phyloP scores from a whole-genome alignment of 2,113 vertebrate species.

The Raja brachyura region DNA sequence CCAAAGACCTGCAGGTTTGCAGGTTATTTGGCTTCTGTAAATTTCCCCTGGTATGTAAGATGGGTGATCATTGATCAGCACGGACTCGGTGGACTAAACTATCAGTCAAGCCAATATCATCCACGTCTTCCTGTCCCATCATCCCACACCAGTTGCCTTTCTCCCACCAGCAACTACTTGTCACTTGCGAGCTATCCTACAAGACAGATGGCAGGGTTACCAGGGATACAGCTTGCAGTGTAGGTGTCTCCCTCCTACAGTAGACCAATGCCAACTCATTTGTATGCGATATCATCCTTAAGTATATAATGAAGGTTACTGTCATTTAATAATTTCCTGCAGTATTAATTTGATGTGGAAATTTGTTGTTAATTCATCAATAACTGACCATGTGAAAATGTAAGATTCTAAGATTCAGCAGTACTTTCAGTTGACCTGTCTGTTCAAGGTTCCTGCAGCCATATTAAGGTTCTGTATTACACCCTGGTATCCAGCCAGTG shows the following conservation, averaged over 20 bases:
- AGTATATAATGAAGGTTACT: neutral
- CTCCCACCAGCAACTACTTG: neutral
- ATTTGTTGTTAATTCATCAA: neutral
- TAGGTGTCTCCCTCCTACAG: neutral
- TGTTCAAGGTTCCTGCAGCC: neutral
- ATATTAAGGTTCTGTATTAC: neutral
- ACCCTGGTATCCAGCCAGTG: neutral
- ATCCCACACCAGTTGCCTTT: neutral
- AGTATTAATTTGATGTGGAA: neutral
- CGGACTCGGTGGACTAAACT: neutral
- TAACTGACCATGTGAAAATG: neutral
- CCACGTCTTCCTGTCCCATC: neutral
- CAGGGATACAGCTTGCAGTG: neutral
- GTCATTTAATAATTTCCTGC: neutral
- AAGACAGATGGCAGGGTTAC: neutral
- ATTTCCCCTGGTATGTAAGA: too few relatives aligned
- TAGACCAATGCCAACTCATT: neutral
- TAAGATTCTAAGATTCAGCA: neutral
- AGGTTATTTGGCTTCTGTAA: too few relatives aligned
- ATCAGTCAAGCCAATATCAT: neutral
- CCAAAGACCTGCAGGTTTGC: too few relatives aligned
- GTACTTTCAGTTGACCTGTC: neutral
- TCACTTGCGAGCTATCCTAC: neutral
- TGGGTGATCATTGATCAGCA: too few relatives aligned
- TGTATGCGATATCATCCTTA: neutral